Percentiles rank a stretch among this genome's conserved stretches.
These are phyloP conservation scores for Baccha elongata DNA, from an alignment of 2,888 invertebrate genomes.

Conservation along the genomic window DNA sequence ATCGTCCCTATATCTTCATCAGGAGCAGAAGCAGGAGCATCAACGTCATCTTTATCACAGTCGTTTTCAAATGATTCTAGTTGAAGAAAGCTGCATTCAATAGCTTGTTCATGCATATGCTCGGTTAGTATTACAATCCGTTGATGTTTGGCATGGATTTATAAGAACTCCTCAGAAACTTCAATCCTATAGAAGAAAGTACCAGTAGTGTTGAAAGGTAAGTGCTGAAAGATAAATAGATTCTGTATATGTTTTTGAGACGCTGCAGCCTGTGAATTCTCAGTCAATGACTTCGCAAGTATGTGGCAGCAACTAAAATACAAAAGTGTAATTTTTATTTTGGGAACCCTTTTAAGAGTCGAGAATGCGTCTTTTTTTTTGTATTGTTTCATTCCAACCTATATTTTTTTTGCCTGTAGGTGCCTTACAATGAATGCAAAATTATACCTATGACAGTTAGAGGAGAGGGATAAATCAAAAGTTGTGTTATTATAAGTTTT, in stretches of 20 bases:
- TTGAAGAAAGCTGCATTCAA: slow-evolving; percentile 58
- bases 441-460: too few species aligned
- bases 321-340: not conserved
- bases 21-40: slow-evolving; percentile 8
- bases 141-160: slow-evolving; percentile 50
- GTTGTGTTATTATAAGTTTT: too few species aligned
- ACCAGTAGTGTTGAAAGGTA: slow-evolving; percentile 8
- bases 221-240: too few species aligned
- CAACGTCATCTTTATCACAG: slow-evolving; percentile 22
- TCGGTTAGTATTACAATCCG: slow-evolving; percentile 25
- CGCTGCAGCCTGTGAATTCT: not conserved
- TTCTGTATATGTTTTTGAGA: slow-evolving; percentile 36
- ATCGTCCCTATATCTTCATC: slow-evolving; percentile 37
- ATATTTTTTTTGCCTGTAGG: not conserved
- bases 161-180: slow-evolving; percentile 5
- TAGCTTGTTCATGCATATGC: slow-evolving; percentile 52
- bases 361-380: not conserved
- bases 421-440: too few species aligned
- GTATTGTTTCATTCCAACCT: not conserved
- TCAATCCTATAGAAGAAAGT: slow-evolving; percentile 8
- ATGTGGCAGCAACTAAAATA: not conserved
- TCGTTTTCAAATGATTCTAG: slow-evolving; percentile 51
- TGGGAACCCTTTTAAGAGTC: not conserved
- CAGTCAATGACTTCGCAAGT: not conserved
- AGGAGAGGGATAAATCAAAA: too few species aligned